Evolutionary conservation across 2,113 vertebrate genomes (phyloP).

Genomic region (Phaethornis superciliosus): DNA sequence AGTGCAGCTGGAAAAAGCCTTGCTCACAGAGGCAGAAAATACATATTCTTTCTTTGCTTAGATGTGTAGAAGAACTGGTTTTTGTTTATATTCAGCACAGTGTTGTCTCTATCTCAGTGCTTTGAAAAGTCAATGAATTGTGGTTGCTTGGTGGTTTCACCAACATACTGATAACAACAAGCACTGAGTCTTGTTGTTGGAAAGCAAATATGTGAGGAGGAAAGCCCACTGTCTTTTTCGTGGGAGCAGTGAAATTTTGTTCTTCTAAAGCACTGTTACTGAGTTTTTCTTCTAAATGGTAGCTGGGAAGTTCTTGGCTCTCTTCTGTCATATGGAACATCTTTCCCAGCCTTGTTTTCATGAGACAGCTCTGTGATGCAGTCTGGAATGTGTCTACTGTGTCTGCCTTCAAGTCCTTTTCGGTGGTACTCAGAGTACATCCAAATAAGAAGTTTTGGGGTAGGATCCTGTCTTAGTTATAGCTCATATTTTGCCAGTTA

Average conservation of each 20-base stretch:
- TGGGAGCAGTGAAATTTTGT: neutral
- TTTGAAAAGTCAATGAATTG: neutral
- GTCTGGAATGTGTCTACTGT: neutral
- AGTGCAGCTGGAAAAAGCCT: slow-evolving; percentile 48
- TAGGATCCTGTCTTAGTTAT: neutral
- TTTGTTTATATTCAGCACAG: neutral
- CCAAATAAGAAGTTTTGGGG: neutral
- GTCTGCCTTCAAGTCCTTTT: neutral
- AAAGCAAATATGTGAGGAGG: neutral
- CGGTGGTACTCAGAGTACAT: neutral
- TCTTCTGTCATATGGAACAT: neutral
- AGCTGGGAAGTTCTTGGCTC: neutral
- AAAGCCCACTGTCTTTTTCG: neutral
- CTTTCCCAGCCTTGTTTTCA: neutral
- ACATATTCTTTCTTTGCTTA: slow-evolving; percentile 25
- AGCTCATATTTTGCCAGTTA: neutral
- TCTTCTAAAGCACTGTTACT: neutral
- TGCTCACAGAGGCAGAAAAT: slow-evolving; percentile 29
- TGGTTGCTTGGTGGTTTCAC: neutral
- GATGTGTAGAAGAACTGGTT: neutral
- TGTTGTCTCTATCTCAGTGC: slow-evolving; percentile 9
- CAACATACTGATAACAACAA: neutral
- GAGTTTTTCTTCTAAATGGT: neutral
- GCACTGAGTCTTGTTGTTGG: neutral
- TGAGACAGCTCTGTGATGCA: neutral